phyloP scores from a whole-genome alignment of 1,140 invertebrate genomes.

The Zelostemma sp. region DNA sequence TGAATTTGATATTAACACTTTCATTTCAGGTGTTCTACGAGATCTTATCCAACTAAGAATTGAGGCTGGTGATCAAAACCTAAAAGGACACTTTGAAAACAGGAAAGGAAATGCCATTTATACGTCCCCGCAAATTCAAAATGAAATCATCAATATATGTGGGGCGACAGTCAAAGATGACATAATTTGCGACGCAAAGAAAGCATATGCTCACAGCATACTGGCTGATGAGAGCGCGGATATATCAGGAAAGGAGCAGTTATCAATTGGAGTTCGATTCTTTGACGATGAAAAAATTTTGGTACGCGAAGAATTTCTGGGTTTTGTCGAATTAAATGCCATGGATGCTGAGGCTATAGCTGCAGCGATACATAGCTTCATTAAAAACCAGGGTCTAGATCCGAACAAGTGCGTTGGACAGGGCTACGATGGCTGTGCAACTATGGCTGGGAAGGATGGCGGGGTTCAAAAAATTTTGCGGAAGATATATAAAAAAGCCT shows the following conservation, averaged over 20 bases:
- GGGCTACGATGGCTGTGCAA: constrained; percentile 55
- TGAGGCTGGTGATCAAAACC: constrained; percentile 30
- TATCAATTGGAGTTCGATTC: constrained; percentile 49
- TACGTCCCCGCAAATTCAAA: constrained; percentile 46
- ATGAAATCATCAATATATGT: constrained; percentile 45
- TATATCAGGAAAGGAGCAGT: constrained; percentile 51
- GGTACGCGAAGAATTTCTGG: constrained; percentile 51
- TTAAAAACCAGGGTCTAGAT: constrained; percentile 18
- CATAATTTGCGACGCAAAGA: constrained; percentile 35
- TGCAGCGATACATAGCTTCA: constrained; percentile 30
- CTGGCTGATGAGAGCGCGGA: constrained; percentile 51
- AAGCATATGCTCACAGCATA: constrained; percentile 31
- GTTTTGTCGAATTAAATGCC: constrained; percentile 40
- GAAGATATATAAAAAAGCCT: constrained; percentile 53
- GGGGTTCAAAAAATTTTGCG: constrained; percentile 53
- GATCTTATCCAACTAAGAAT: constrained; percentile 37
- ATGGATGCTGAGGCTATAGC: constrained; percentile 21
- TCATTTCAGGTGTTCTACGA: constrained; percentile 34
- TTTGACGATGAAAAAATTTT: constrained; percentile 24
- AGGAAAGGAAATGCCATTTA: constrained; percentile 38
- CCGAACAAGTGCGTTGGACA: constrained; percentile 27
- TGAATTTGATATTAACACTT: too few relatives aligned
- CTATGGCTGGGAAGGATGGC: constrained; percentile 53
- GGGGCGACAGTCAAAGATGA: constrained; percentile 32
- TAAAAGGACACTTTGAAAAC: constrained; percentile 32